Conservation (phyloP, 1,140 invertebrate species). For the Cydia splendana region DNA sequence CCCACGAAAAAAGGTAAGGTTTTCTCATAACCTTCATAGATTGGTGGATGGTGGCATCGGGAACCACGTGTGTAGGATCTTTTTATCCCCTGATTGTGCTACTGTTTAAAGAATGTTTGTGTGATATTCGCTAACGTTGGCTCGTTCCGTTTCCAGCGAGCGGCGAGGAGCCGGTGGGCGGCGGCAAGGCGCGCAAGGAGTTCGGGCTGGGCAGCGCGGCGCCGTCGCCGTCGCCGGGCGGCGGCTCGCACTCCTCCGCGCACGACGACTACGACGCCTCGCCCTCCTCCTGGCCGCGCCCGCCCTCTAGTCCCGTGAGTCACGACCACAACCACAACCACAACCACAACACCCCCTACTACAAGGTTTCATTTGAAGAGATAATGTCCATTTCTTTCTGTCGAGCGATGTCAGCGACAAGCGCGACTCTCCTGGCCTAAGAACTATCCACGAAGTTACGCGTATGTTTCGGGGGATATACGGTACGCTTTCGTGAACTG, state of each 20-base stretch:
- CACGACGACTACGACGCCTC: slow-evolving; percentile 96
- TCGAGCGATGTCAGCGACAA: too few species aligned
- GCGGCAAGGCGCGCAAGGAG: slow-evolving; percentile 87
- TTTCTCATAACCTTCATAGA: slow-evolving; percentile 15
- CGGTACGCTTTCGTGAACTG: too few species aligned
- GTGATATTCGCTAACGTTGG: background rate
- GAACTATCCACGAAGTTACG: too few species aligned
- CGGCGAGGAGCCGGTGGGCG: slow-evolving; percentile 89
- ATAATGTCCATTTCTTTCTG: too few species aligned
- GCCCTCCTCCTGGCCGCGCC: slow-evolving; percentile 90
- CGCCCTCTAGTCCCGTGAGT: slow-evolving; percentile 93
- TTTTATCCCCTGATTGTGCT: too few species aligned
- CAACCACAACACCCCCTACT: too few species aligned
- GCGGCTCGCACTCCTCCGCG: slow-evolving; percentile 88
- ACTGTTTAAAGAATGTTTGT: too few species aligned
- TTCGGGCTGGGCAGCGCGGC: slow-evolving; percentile 74
- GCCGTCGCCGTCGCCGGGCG: slow-evolving; percentile 86
- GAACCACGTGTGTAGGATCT: background rate
- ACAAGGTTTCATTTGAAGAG: too few species aligned
- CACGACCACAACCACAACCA: too few species aligned
- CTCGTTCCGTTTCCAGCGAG: slow-evolving; percentile 82
- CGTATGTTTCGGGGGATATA: too few species aligned
- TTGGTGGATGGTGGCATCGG: background rate
- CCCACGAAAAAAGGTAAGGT: background rate
- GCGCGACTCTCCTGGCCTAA: too few species aligned